Evolutionary conservation across 1,140 invertebrate species (phyloP).

Genomic region (Drosophila gunungcola): DNA sequence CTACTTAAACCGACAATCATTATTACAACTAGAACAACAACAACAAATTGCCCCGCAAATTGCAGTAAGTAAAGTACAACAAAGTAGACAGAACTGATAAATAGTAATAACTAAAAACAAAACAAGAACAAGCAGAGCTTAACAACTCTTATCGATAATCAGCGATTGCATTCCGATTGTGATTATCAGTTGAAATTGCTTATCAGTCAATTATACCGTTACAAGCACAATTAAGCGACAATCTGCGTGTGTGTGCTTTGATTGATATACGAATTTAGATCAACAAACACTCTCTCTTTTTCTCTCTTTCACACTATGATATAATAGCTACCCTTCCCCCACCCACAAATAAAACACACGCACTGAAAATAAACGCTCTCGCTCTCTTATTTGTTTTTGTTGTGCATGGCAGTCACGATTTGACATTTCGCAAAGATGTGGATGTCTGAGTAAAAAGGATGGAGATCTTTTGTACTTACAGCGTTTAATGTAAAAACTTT

Average conservation of each 20-base stretch:
- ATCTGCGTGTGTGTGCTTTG: constrained; percentile 20
- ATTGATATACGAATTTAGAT: constrained; percentile 64
- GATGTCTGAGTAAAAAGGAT: constrained; percentile 1
- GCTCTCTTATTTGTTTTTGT: constrained; percentile 9
- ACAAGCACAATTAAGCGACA: constrained; percentile 22
- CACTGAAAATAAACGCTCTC: constrained; percentile 36
- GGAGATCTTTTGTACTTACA: constrained; percentile 5
- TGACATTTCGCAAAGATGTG: constrained; percentile 30
- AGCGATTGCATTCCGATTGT: constrained; percentile 36
- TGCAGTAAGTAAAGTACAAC: constrained; percentile 19
- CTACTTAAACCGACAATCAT: constrained; percentile 32
- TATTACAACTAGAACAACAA: constrained; percentile 23
- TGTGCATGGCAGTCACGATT: constrained; percentile 35
- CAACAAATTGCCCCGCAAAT: constrained; percentile 13
- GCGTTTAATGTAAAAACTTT: not conserved
- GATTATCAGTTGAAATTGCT: constrained; percentile 48
- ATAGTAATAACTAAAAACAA: not conserved
- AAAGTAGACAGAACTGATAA: constrained; percentile 8
- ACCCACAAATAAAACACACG: constrained; percentile 1
- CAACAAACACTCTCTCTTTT: constrained; percentile 28
- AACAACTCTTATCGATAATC: constrained; percentile 36
- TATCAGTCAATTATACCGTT: constrained; percentile 64
- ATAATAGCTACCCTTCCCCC: constrained; percentile 40
- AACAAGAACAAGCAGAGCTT: constrained; percentile 16
- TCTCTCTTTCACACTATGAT: constrained; percentile 42